Conservation (phyloP, 2,888 invertebrate genomes). For the Sarcophaga subvicina region DNA sequence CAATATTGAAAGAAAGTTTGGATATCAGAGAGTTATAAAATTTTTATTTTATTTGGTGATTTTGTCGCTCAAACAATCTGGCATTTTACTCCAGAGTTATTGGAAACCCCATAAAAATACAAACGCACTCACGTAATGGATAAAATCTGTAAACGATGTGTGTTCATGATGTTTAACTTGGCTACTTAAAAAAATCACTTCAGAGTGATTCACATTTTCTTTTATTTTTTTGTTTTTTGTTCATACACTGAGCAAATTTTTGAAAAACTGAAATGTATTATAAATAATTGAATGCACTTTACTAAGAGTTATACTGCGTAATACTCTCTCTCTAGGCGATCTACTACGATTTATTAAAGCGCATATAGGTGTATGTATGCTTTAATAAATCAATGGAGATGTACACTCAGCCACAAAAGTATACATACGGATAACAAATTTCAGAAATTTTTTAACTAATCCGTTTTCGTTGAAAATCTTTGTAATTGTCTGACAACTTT, state of each 20-base stretch:
- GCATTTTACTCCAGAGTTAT: not conserved
- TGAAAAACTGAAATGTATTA: not conserved
- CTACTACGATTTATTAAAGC: no score
- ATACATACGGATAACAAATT: no score
- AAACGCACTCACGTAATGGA: not conserved
- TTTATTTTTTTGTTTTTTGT: not conserved
- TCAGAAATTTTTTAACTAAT: no score
- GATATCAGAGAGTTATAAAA: not conserved
- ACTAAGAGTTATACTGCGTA: no score
- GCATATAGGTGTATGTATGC: no score
- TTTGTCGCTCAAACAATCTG: not conserved
- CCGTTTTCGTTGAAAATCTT: no score
- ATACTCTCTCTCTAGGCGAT: no score
- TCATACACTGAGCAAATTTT: not conserved
- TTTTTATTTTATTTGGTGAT: not conserved
- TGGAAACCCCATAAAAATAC: slow-evolving; percentile 26
- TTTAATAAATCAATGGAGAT: no score
- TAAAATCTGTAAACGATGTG: slow-evolving; percentile 38
- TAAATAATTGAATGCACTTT: no score
- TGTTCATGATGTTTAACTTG: slow-evolving; percentile 60
- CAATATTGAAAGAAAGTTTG: no score
- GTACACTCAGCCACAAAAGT: no score
- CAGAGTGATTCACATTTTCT: slow-evolving; percentile 40
- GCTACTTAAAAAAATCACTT: slow-evolving; percentile 57
- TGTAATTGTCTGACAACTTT: no score